Percentiles rank a stretch among this genome's conserved stretches.
phyloP scores from a whole-genome alignment of 2,888 invertebrate genomes.

The Sesia apiformis region DNA sequence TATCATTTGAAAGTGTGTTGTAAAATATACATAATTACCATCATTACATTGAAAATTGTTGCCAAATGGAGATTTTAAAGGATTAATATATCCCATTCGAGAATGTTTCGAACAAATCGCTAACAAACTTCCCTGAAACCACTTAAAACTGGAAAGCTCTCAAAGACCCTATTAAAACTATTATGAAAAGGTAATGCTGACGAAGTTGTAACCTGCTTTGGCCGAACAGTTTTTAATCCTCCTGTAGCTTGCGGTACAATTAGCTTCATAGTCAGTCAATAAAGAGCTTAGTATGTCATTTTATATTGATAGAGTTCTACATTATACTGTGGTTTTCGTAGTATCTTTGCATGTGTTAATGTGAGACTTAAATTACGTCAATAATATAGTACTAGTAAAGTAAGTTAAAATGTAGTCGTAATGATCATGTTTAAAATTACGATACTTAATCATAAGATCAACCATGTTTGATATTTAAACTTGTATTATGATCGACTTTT shows the following conservation, averaged over 20 bases:
- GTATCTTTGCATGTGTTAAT: too few relatives aligned
- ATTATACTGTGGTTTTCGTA: background rate
- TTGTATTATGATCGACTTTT: too few relatives aligned
- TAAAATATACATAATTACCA: conserved; percentile 10
- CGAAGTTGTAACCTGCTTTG: conserved; percentile 4
- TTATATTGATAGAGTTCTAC: background rate
- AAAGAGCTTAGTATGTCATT: background rate
- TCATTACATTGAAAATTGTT: background rate
- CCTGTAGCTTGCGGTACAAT: background rate
- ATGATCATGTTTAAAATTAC: too few relatives aligned
- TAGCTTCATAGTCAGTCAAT: background rate
- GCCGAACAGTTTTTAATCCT: conserved; percentile 5
- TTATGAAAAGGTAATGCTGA: conserved; percentile 5
- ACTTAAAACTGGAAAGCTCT: conserved; percentile 5
- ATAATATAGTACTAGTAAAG: too few relatives aligned
- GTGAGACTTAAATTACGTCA: too few relatives aligned
- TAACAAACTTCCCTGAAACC: conserved; percentile 3
- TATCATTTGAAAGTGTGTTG: background rate
- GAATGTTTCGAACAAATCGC: conserved; percentile 3
- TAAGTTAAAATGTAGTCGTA: too few relatives aligned
- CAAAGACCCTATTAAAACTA: conserved; percentile 11
- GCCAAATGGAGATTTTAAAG: background rate
- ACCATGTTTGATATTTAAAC: too few relatives aligned
- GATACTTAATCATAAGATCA: too few relatives aligned
- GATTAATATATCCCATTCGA: background rate